phyloP scores from a whole-genome alignment of 2,888 invertebrate genomes.

The Sesamia inferens region DNA sequence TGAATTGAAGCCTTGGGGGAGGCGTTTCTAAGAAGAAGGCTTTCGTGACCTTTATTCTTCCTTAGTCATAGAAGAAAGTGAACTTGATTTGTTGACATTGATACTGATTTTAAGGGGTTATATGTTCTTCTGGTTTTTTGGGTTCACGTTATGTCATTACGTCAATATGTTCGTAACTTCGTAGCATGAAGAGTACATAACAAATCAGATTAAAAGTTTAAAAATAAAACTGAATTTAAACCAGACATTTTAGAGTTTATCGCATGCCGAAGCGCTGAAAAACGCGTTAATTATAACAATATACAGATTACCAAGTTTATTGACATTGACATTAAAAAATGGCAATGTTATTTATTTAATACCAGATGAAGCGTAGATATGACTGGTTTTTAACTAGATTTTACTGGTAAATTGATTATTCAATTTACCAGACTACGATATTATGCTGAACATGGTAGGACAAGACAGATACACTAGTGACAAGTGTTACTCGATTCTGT shows the following conservation, averaged over 20 bases:
- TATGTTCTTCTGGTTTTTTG: neutral
- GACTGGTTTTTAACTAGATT: conserved; percentile 26
- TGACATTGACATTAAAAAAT: conserved; percentile 30
- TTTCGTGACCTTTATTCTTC: neutral
- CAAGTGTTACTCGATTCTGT: conserved; percentile 33
- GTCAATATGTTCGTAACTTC: too few relatives aligned
- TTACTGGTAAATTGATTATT: conserved; percentile 9
- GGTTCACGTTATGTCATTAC: neutral
- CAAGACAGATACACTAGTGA: conserved; percentile 8
- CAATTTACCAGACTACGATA: too few relatives aligned
- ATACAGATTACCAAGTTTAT: conserved; percentile 30
- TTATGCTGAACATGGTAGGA: conserved; percentile 3
- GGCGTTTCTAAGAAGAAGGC: too few relatives aligned
- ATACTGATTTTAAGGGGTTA: neutral
- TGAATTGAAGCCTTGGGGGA: too few relatives aligned
- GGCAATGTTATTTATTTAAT: conserved; percentile 8
- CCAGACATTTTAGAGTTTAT: conserved; percentile 28
- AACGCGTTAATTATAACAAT: conserved; percentile 15
- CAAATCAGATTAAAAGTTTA: conserved; percentile 3
- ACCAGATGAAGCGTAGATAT: conserved; percentile 15
- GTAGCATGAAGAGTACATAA: neutral
- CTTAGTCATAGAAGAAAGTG: neutral
- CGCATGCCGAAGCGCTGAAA: conserved; percentile 30
- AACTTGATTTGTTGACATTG: neutral
- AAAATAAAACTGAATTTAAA: conserved; percentile 19